phyloP scores from a whole-genome alignment of 2,113 vertebrate species.

The Pleuronectes platessa region DNA sequence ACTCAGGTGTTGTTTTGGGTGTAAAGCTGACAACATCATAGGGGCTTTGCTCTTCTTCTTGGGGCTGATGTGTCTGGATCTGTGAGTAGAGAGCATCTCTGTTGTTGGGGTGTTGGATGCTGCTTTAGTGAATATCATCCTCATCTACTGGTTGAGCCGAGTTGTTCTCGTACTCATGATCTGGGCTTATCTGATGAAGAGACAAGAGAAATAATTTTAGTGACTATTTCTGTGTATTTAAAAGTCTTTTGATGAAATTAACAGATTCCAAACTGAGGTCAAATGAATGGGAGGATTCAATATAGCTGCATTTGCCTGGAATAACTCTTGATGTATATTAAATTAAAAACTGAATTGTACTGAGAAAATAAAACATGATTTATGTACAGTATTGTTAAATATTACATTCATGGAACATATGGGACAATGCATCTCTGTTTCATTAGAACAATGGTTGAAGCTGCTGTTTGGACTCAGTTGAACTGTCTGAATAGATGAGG shows the following conservation, averaged over 20 bases:
- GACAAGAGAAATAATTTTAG: background rate
- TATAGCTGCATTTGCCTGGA: no score
- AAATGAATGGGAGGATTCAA: background rate
- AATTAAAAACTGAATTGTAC: background rate
- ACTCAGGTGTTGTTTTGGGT: background rate
- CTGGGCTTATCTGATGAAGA: background rate
- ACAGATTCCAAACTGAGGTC: background rate
- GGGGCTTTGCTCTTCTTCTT: background rate
- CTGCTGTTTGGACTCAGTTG: no score
- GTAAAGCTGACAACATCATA: background rate
- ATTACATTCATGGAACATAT: no score
- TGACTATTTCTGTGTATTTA: no score
- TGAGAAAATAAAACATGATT: background rate
- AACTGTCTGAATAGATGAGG: no score
- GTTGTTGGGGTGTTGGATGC: background rate
- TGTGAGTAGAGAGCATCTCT: background rate
- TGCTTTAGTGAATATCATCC: background rate
- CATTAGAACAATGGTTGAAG: no score
- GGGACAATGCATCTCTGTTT: no score
- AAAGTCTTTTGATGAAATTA: no score
- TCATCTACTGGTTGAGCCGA: slow-evolving; percentile 4
- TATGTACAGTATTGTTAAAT: background rate
- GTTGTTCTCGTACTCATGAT: background rate
- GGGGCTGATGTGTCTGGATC: background rate
- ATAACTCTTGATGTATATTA: no score